A percentile compares a stretch with the other conserved stretches of the same genome.
These are phyloP conservation scores for Yponomeuta plumbellus DNA, from an alignment of 2,888 invertebrate species.

Conservation along the genomic window DNA sequence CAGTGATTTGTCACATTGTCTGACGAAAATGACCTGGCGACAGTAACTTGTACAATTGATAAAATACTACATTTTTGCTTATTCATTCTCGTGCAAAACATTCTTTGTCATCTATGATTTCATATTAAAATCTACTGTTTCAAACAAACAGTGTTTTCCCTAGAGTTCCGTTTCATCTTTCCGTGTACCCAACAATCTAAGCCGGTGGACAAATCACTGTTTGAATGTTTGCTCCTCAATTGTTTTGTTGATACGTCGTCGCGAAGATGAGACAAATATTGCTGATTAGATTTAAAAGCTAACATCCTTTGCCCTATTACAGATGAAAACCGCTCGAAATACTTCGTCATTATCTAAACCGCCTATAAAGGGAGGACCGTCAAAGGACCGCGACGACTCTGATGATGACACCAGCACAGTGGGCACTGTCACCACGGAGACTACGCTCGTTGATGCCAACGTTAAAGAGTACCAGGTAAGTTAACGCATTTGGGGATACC, in stretches of 20 bases:
- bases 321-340: slow-evolving; percentile 66
- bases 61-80: too few relatives aligned
- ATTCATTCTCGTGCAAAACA: too few relatives aligned
- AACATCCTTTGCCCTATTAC: not conserved
- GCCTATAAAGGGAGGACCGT: slow-evolving; percentile 60
- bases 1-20: too few relatives aligned
- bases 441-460: slow-evolving; percentile 78
- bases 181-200: too few relatives aligned
- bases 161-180: too few relatives aligned
- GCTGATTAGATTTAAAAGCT: not conserved
- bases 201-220: too few relatives aligned
- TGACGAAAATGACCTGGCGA: too few relatives aligned
- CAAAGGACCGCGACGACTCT: slow-evolving; percentile 62
- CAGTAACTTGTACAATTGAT: too few relatives aligned
- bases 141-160: too few relatives aligned
- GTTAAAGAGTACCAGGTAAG: slow-evolving; percentile 76
- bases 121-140: too few relatives aligned
- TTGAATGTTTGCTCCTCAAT: too few relatives aligned
- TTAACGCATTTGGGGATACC: not conserved
- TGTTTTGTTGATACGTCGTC: not conserved
- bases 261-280: not conserved
- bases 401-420: slow-evolving; percentile 74
- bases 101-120: too few relatives aligned
- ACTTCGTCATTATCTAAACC: slow-evolving; percentile 47
- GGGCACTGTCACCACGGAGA: slow-evolving; percentile 82